Conservation (phyloP, 2,888 invertebrate species). For the Napeogenes sylphis region DNA sequence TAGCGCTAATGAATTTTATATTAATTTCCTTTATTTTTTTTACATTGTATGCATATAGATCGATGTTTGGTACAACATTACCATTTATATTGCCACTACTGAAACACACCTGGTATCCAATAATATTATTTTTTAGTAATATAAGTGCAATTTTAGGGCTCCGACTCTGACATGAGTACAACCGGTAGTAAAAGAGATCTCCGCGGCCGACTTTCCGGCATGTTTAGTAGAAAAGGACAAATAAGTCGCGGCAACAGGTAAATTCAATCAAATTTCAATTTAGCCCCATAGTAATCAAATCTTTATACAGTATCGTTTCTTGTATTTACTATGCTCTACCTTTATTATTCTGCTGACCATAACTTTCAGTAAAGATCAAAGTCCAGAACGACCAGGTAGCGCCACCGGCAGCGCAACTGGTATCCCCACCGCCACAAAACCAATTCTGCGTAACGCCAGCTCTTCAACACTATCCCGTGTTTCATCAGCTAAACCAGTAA, state of each 20-base stretch:
- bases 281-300: too few species aligned
- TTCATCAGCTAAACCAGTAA: slow-evolving; percentile 53
- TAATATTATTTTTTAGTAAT: too few species aligned
- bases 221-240: slow-evolving; percentile 84
- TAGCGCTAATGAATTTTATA: too few species aligned
- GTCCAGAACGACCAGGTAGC: slow-evolving; percentile 52
- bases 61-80: too few species aligned
- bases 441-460: slow-evolving; percentile 78
- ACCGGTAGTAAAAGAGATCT: slow-evolving; percentile 86
- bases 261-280: neutral
- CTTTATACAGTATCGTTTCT: neutral
- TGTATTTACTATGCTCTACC: neutral
- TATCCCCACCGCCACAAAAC: slow-evolving; percentile 52
- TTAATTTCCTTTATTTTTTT: too few species aligned
- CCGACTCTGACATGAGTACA: slow-evolving; percentile 84
- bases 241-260: slow-evolving; percentile 84
- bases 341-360: neutral
- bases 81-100: too few species aligned
- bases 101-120: too few species aligned
- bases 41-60: too few species aligned
- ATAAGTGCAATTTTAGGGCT: slow-evolving; percentile 68
- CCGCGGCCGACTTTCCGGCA: slow-evolving; percentile 87
- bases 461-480: slow-evolving; percentile 63
- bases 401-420: slow-evolving; percentile 51
- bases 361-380: slow-evolving; percentile 63